These are phyloP conservation scores for Morone saxatilis DNA, from an alignment of 2,113 vertebrate species.

Conservation along the genomic window DNA sequence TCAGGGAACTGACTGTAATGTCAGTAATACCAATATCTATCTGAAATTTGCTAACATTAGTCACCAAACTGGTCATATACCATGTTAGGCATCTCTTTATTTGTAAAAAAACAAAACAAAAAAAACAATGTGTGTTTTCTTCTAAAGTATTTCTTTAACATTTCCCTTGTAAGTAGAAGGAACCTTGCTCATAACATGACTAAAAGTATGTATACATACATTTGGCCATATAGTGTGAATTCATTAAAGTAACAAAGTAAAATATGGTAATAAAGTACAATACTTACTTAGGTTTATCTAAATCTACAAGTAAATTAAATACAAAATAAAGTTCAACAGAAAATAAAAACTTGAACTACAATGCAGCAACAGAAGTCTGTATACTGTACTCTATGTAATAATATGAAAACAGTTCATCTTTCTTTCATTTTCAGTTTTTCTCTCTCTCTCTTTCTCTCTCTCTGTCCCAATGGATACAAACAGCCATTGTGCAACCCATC, in stretches of 20 bases:
- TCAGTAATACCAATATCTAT: not conserved
- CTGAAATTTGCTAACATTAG: no score
- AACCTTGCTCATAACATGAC: not conserved
- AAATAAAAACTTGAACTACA: not conserved
- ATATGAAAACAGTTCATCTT: slow-evolving; percentile 5
- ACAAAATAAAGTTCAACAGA: not conserved
- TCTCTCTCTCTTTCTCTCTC: not conserved
- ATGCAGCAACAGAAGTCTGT: not conserved
- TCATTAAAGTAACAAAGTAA: not conserved
- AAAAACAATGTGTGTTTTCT: not conserved
- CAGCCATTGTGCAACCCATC: slow-evolving; percentile 74
- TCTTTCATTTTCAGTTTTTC: slow-evolving; percentile 16
- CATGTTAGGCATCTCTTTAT: no score
- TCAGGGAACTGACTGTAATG: not conserved
- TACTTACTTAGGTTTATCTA: not conserved
- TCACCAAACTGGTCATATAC: not conserved
- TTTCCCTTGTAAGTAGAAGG: not conserved
- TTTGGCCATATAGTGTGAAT: not conserved
- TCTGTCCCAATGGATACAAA: slow-evolving; percentile 67
- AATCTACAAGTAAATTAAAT: not conserved
- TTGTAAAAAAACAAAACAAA: not conserved
- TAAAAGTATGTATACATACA: not conserved
- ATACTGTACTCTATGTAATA: not conserved
- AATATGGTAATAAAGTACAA: not conserved
- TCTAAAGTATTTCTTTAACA: no score